phyloP scores from a whole-genome alignment of 1,140 invertebrate genomes.

The Caenorhabditis brenneri region DNA sequence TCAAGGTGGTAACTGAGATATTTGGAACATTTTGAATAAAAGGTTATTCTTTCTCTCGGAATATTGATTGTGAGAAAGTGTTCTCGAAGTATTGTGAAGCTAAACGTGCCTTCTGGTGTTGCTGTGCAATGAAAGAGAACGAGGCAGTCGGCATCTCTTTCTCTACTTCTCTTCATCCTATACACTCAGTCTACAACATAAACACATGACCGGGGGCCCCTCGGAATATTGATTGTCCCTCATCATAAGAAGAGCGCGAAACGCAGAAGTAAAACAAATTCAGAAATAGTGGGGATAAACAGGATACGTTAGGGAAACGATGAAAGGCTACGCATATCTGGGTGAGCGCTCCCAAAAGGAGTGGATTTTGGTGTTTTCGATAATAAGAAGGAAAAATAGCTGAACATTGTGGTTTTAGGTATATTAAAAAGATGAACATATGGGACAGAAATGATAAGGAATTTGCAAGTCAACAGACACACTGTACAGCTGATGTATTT shows the following conservation, averaged over 20 bases:
- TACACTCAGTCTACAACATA: background rate
- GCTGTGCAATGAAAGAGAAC: background rate
- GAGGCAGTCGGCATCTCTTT: background rate
- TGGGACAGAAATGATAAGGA: background rate
- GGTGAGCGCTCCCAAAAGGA: background rate
- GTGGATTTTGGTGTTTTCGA: background rate
- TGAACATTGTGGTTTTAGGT: background rate
- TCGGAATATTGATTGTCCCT: background rate
- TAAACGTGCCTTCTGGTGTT: background rate
- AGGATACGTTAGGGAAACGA: background rate
- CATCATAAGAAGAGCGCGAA: background rate
- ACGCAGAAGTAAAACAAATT: background rate
- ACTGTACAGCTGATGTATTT: slow-evolving; percentile 13
- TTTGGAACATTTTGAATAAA: too few relatives aligned
- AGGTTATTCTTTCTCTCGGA: background rate
- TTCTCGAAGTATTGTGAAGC: background rate
- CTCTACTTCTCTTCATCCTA: background rate
- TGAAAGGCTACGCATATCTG: background rate
- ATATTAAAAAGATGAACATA: background rate
- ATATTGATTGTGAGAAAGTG: background rate
- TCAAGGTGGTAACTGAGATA: slow-evolving; percentile 14
- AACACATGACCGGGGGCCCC: slow-evolving; percentile 9
- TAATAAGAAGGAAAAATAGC: background rate
- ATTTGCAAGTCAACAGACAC: background rate
- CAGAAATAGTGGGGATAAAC: background rate